A percentile compares a stretch with the other conserved stretches of the same genome.
Evolutionary conservation across 2,113 vertebrate species (phyloP).

Genomic region (Girardinichthys multiradiatus): DNA sequence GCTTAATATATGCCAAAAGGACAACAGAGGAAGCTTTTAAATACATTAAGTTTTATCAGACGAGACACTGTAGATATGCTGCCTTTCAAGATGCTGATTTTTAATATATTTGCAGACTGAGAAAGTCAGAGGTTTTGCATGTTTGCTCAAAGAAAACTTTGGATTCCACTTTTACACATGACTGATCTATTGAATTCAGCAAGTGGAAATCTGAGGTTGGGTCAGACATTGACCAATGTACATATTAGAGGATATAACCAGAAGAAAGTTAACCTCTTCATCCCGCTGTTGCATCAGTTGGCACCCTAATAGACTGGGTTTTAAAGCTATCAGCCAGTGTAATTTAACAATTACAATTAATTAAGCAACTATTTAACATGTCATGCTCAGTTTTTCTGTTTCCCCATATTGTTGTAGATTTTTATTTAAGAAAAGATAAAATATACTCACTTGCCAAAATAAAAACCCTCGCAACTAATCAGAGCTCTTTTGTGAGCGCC

Average conservation of each 20-base stretch:
- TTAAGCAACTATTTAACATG: neutral
- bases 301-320: too few relatives aligned
- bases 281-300: neutral
- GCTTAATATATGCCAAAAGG: neutral
- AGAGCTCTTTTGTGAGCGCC: neutral
- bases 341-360: neutral
- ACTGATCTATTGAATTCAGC: constrained; percentile 30
- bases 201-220: constrained; percentile 54
- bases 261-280: constrained; percentile 20
- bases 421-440: neutral
- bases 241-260: constrained; percentile 37
- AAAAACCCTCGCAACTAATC: neutral
- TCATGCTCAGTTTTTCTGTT: neutral
- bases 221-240: constrained; percentile 41
- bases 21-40: constrained; percentile 11
- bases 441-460: neutral
- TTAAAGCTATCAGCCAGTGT: neutral
- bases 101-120: constrained; percentile 49
- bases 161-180: constrained; percentile 41
- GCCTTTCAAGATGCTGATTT: constrained; percentile 24
- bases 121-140: constrained; percentile 26
- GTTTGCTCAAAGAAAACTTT: constrained; percentile 38
- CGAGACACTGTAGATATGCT: constrained; percentile 20
- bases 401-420: neutral
- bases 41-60: constrained; percentile 2